Base-by-base conservation (phyloP, 2,888 invertebrate species). In the Cataglyphis livida region DNA sequence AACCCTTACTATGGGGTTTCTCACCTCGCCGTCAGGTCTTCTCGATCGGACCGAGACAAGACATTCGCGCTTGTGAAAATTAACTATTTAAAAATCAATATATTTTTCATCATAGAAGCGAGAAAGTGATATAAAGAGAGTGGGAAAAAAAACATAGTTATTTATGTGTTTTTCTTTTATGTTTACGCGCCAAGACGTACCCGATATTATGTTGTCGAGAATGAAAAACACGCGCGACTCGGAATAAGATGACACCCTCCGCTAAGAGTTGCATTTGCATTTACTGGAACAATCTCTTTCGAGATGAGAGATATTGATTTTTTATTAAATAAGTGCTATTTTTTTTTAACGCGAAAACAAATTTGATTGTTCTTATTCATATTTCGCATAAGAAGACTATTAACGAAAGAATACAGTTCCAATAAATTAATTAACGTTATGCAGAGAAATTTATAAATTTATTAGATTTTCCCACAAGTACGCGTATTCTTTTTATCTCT, bases 171-270 rank as follows among this genome's bases (percentile, higher is more conserved):
- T 18, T 51, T 65, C 38, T 18, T 51, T 38, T 54, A 28, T 81
- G 84, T 87, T 35, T 35, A 6, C 81, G 70, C 64, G 84, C 84
- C 85, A 90, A 89, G 87, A 90, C 85, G 84, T 85, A 90, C 89
- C 85, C 85, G 86, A 81, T 82, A 64, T 48, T 82, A 64, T 48
- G 68, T 75, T 48, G 65, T 48, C 82, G 70, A 74, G 70, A 71
- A 51, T 82, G 61, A 65, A 51, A 75, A 48, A 75, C 62, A 74
- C 48, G 61, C 57, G 54, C 66, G 44, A 57, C 54, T 54, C 10
- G 71, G 71, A 76, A 76, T 76, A 54, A 54, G 38, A 51, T 28
- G n/a, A 28, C 54, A 70, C 51, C 66, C 71, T 70, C 41, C 28
- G 21, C 71, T 35, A n/a, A 54, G 28, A 5, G 15, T n/a, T 28